Percentiles rank a stretch among this genome's conserved stretches.
These are phyloP conservation scores for Sterrhoptilus dennistouni DNA, from an alignment of 2,113 vertebrate species.

Conservation along the genomic window DNA sequence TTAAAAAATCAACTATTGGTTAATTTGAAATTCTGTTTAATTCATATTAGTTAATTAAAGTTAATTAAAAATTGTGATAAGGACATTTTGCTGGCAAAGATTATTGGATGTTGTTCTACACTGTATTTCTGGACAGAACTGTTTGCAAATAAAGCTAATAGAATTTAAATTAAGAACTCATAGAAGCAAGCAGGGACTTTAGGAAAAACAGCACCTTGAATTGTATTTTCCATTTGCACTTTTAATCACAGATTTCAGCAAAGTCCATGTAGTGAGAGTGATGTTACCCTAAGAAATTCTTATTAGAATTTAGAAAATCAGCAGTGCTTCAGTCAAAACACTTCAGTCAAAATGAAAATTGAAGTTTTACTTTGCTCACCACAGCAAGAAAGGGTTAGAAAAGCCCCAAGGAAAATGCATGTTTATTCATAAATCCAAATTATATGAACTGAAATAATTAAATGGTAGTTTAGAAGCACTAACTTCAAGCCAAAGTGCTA, in stretches of 20 bases:
- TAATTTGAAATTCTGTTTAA: background rate
- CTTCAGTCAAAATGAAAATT: background rate
- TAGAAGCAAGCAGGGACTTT: slow-evolving; percentile 24
- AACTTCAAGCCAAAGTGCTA: slow-evolving; percentile 46
- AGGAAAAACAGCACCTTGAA: slow-evolving; percentile 9
- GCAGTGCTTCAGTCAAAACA: slow-evolving; percentile 39
- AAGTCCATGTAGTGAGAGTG: slow-evolving; percentile 18
- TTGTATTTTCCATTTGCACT: slow-evolving; percentile 48
- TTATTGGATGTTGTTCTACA: background rate
- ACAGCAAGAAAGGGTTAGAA: slow-evolving; percentile 35
- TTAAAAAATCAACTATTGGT: background rate
- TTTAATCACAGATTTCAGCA: slow-evolving; percentile 48
- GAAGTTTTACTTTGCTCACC: background rate
- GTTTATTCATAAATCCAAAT: slow-evolving; percentile 78
- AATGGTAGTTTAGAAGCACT: slow-evolving; percentile 62
- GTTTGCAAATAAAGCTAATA: slow-evolving; percentile 59
- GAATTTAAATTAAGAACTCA: slow-evolving; percentile 66
- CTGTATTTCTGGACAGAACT: slow-evolving; percentile 32
- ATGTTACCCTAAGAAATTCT: slow-evolving; percentile 32
- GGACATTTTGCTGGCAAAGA: background rate
- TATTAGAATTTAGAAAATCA: slow-evolving; percentile 61
- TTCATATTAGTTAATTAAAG: background rate
- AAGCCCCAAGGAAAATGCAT: slow-evolving; percentile 66
- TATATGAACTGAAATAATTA: slow-evolving; percentile 67
- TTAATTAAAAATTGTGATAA: background rate